These are phyloP conservation scores for Mormyrus proboscirostris DNA, from an alignment of 2,797 vertebrate species.

Conservation along the genomic window DNA sequence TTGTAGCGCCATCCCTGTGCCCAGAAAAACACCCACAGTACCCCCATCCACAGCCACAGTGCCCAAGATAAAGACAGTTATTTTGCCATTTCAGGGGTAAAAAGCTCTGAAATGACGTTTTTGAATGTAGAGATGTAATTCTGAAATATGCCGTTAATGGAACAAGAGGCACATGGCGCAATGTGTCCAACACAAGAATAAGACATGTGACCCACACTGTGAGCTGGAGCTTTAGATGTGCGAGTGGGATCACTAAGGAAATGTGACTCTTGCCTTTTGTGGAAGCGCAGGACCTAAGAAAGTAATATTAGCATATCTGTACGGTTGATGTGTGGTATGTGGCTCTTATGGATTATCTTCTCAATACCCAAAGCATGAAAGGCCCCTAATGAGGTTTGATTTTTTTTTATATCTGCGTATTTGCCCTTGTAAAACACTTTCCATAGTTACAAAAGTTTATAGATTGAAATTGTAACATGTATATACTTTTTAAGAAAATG, in stretches of 20 bases:
- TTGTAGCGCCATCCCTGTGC: neutral
- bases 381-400: neutral
- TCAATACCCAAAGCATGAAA: neutral
- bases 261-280: neutral
- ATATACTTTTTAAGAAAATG: conserved; percentile 13
- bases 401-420: conserved; percentile 7
- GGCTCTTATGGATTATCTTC: neutral
- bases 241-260: neutral
- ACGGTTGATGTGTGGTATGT: neutral
- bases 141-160: conserved; percentile 52
- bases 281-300: neutral
- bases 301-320: neutral
- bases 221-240: neutral
- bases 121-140: conserved; percentile 64
- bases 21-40: neutral
- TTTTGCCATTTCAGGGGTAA: conserved; percentile 42
- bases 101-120: conserved; percentile 58
- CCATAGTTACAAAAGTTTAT: neutral
- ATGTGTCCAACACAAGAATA: neutral
- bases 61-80: conserved; percentile 22
- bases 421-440: neutral
- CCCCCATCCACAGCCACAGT: neutral
- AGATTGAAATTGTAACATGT: neutral
- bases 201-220: neutral
- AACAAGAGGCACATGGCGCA: conserved; percentile 35